Evolutionary conservation across 2,888 invertebrate genomes (phyloP), one percentile per base, ranked within the genome.

Genomic region (Coecobrya sp.): DNA sequence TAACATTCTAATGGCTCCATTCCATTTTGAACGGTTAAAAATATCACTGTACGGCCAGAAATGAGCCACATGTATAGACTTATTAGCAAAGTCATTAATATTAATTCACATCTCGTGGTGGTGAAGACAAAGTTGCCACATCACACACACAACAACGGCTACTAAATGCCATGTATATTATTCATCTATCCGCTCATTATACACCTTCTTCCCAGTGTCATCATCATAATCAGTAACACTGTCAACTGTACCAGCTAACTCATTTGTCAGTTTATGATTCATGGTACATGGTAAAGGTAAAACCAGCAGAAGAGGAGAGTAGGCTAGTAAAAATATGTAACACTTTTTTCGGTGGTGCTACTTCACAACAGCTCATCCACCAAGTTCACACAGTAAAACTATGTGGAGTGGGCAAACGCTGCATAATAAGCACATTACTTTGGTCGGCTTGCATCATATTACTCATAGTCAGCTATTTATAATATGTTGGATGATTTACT

Each of bases 51-150:
- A 65, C 65, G 84, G 65, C 84, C 68, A 68, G 68, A 85, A 82
- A 55, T 19, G 82, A 76, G 25, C 59, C 45, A 49, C 27, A 52
- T 45, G 42, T 8, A 22, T 22, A 68, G 65, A 25, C 68, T 70
- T 86, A 87, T 91, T 91, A 88, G 88, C 88, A 27, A 85, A 84
- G 85, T 92, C 88, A 88, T 92, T 88, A 88, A 88, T 92, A 92
- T 92, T 92, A 92, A 88, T 92, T 92, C 88, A 19, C 88, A 88
- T 86, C 76, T 85, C 92, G 42, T 86, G 59, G 42, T 86, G 59
- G 19, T 70, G 22, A 13, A 30, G 70, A 62, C 52, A 86, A 84
- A 82, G 81, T 87, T 92, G 55, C 88, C 88, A 88, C 81, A 85
- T 92, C 88, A 73, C 42, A 68, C 42, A 68, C 19, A 68, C 1